Evolutionary conservation across 2,888 invertebrate species (phyloP).

Genomic region (Alloscopus bannaensis): DNA sequence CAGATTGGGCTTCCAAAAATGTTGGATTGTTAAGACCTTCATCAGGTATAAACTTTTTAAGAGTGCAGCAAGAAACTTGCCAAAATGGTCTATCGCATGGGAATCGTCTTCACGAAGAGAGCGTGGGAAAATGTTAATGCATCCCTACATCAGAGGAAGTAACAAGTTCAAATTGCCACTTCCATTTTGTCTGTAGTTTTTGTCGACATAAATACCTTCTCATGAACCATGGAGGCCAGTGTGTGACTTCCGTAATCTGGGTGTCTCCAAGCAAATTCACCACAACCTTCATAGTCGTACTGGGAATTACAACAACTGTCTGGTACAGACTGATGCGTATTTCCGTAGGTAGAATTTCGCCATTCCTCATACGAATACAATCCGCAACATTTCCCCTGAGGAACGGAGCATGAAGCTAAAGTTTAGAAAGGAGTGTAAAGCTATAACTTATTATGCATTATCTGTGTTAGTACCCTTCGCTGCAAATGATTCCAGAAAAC

Average conservation of each 20-base stretch:
- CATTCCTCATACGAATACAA: conserved; percentile 60
- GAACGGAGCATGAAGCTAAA: not conserved
- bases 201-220: conserved; percentile 22
- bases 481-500: conserved; percentile 66
- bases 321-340: conserved; percentile 40
- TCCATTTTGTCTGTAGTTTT: not conserved
- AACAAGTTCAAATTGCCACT: not conserved
- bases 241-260: conserved; percentile 45
- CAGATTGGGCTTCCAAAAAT: conserved; percentile 12
- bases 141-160: conserved; percentile 36
- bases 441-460: not conserved
- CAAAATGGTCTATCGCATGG: conserved; percentile 14
- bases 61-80: conserved; percentile 26
- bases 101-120: conserved; percentile 10
- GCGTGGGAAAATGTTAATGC: conserved; percentile 49
- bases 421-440: not conserved
- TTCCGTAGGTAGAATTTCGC: conserved; percentile 53
- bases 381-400: conserved; percentile 67
- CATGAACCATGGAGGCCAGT: conserved; percentile 29
- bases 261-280: conserved; percentile 40
- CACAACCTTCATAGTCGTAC: conserved; percentile 50
- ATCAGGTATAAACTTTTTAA: conserved; percentile 25
- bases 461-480: conserved; percentile 32
- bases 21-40: conserved; percentile 53
- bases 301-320: conserved; percentile 59